Evolutionary conservation across 2,113 vertebrate genomes (phyloP).

Genomic region (Microcebus griseorufus): DNA sequence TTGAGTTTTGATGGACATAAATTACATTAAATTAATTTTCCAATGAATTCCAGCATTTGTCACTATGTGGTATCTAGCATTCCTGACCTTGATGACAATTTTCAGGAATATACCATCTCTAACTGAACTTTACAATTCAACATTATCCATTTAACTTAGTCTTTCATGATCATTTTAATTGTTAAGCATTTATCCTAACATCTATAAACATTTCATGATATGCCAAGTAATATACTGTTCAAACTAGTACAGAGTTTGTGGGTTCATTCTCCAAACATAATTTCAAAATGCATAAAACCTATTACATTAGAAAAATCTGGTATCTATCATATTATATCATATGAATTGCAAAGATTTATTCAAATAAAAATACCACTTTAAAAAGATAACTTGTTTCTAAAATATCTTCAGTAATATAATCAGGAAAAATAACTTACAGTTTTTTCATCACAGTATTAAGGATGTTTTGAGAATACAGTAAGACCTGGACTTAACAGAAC

Average conservation of each 20-base stretch:
- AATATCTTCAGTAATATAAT: neutral
- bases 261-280: neutral
- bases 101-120: neutral
- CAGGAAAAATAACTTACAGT: neutral
- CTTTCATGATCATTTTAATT: neutral
- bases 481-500: neutral
- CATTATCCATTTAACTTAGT: neutral
- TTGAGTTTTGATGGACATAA: neutral
- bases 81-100: neutral
- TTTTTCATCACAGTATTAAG: neutral
- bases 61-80: neutral
- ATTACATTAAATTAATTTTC: neutral
- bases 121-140: neutral
- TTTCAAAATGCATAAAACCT: neutral
- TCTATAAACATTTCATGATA: neutral
- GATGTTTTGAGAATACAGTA: neutral
- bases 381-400: neutral
- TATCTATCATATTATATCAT: neutral
- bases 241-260: neutral
- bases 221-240: neutral
- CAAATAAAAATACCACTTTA: neutral
- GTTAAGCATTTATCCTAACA: neutral
- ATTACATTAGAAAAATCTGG: neutral
- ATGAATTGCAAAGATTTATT: neutral
- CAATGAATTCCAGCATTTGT: neutral